Conservation (phyloP, 2,113 vertebrate genomes). For the Dasyprocta punctata region DNA sequence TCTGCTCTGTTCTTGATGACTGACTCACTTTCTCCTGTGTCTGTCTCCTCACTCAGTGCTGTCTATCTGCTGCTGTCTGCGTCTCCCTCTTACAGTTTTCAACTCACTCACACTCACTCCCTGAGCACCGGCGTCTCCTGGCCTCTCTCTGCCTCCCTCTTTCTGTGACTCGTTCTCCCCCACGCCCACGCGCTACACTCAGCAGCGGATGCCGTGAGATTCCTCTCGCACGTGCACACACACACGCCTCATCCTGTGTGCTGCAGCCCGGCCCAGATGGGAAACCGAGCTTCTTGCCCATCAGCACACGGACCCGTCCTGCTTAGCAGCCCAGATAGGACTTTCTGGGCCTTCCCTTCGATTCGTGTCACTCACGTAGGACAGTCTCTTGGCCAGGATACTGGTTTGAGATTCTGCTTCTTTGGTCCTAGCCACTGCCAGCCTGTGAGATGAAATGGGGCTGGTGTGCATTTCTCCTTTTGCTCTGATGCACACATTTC, state of each 20-base stretch:
- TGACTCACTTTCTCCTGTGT: background rate
- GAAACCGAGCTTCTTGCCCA: background rate
- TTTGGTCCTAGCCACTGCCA: background rate
- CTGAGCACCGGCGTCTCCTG: background rate
- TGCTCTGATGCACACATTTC: background rate
- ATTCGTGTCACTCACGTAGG: background rate
- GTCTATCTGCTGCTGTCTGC: background rate
- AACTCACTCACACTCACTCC: background rate
- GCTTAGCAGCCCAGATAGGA: background rate
- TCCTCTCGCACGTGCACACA: background rate
- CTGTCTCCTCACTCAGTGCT: background rate
- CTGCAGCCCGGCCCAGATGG: background rate
- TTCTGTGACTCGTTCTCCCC: background rate
- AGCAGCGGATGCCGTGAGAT: background rate
- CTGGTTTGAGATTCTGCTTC: background rate
- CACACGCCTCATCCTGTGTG: accelerated
- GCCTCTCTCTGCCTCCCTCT: background rate
- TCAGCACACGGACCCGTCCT: background rate
- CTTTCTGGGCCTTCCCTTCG: background rate
- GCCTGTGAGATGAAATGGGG: background rate
- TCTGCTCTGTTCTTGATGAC: background rate
- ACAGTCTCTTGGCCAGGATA: background rate
- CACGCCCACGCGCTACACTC: too few species aligned
- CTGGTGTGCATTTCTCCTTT: background rate
- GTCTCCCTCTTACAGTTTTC: background rate